Evolutionary conservation across 2,113 vertebrate genomes (phyloP).

Genomic region (Pterocles gutturalis): DNA sequence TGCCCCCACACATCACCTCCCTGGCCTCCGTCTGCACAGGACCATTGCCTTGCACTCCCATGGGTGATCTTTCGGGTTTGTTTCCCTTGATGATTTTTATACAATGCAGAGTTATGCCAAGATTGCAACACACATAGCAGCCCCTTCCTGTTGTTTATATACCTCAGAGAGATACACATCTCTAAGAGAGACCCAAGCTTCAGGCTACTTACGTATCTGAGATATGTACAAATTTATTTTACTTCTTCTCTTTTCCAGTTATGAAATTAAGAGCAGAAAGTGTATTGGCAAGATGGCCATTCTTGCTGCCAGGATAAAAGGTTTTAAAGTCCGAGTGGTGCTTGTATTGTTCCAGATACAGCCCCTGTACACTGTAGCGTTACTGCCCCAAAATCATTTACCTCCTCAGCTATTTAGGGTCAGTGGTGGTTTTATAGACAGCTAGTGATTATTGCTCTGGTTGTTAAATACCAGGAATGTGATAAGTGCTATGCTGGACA

Average conservation of each 20-base stretch:
- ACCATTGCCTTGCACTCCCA: neutral
- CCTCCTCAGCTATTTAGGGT: neutral
- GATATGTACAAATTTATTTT: neutral
- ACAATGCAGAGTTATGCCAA: neutral
- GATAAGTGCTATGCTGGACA: neutral
- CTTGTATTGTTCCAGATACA: rapidly evolving
- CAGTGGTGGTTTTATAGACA: neutral
- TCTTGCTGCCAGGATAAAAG: neutral
- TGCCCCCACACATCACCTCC: rapidly evolving
- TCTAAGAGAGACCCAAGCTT: neutral
- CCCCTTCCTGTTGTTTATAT: neutral
- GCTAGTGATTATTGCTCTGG: neutral
- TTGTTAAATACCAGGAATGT: neutral
- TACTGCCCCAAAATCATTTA: neutral
- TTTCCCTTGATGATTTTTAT: neutral
- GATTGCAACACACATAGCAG: neutral
- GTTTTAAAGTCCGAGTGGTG: neutral
- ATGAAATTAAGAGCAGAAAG: neutral
- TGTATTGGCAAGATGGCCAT: neutral
- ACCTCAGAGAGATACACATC: neutral
- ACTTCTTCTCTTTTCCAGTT: neutral
- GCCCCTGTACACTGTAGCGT: neutral
- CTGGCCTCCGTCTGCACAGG: rapidly evolving
- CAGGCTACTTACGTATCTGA: neutral
- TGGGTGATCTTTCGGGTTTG: neutral